These are phyloP conservation scores for Tupaia tana DNA, from an alignment of 2,113 vertebrate genomes.

Conservation along the genomic window DNA sequence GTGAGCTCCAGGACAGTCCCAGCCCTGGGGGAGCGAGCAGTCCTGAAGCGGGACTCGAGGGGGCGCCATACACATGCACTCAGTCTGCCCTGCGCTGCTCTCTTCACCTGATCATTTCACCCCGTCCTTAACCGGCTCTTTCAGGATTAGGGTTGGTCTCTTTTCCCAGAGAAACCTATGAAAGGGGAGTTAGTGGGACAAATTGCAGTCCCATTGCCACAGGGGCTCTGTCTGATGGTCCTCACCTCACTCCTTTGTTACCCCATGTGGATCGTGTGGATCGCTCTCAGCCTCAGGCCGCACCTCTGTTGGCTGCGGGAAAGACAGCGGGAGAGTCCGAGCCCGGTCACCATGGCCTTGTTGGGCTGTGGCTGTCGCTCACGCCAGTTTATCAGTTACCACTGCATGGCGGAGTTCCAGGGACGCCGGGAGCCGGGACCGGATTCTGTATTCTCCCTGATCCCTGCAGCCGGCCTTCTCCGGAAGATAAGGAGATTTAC, in stretches of 20 bases:
- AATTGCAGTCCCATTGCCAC: background rate
- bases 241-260: background rate
- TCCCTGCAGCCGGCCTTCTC: background rate
- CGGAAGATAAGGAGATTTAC: background rate
- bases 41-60: background rate
- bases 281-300: background rate
- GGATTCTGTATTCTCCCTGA: background rate
- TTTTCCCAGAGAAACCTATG: background rate
- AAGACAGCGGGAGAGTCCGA: background rate
- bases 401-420: background rate
- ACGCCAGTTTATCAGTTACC: background rate
- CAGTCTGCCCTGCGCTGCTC: background rate
- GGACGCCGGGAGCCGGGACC: background rate
- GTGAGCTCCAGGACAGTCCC: background rate
- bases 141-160: background rate
- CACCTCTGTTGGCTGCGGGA: background rate
- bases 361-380: background rate
- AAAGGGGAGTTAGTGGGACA: background rate
- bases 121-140: background rate
- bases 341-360: background rate
- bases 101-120: background rate
- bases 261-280: background rate
- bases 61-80: accelerated
- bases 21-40: background rate
- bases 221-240: background rate